Conservation (phyloP, 1,140 invertebrate species). For the Vanessa tameamea region DNA sequence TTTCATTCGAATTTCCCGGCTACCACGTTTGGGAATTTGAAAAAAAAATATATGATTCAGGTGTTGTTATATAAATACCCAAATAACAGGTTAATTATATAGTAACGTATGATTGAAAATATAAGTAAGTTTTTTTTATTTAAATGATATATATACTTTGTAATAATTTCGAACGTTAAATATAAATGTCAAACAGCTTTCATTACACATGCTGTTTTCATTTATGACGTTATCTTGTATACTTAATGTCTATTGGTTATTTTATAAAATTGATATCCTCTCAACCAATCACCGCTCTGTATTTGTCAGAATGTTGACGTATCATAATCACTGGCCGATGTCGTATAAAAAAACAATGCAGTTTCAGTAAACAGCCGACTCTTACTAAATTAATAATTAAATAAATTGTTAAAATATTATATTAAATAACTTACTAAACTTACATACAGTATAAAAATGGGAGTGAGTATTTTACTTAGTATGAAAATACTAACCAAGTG, state of each 20-base stretch:
- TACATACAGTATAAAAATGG: constrained; percentile 43
- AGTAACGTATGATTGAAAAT: not conserved
- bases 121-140: not conserved
- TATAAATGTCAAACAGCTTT: not conserved
- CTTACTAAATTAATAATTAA: not conserved
- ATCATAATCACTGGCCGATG: not conserved
- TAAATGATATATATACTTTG: not conserved
- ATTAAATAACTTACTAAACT: not conserved
- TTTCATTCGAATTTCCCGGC: constrained; percentile 61
- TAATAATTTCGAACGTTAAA: constrained; percentile 3
- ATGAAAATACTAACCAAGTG: not conserved
- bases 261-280: not conserved
- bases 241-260: not conserved
- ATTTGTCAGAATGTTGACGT: not conserved
- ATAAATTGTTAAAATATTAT: constrained; percentile 2
- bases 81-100: not conserved
- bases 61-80: not conserved
- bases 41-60: not conserved
- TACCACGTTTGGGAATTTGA: constrained; percentile 34
- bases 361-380: not conserved
- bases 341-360: not conserved
- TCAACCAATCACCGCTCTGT: not conserved
- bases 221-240: not conserved
- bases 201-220: not conserved
- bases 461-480: constrained; percentile 39